phyloP scores from a whole-genome alignment of 2,113 vertebrate species.

The Oxygymnocypris stewartii region DNA sequence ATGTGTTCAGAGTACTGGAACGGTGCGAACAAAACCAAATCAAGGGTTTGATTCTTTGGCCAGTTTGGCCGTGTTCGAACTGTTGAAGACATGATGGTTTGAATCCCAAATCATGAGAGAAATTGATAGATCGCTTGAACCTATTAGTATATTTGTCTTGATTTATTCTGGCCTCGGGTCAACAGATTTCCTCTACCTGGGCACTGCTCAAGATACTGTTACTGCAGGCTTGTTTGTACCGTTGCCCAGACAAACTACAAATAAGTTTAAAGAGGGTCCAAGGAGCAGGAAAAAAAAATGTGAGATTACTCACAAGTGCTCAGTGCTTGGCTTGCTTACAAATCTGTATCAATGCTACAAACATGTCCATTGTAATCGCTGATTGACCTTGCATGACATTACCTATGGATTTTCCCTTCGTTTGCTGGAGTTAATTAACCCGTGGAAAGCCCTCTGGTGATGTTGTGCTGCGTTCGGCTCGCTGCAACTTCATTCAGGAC shows the following conservation, averaged over 20 bases:
- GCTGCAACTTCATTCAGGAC: slow-evolving; percentile 46
- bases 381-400: slow-evolving; percentile 50
- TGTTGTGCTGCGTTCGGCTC: background rate
- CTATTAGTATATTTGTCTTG: background rate
- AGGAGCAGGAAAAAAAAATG: background rate
- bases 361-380: slow-evolving; percentile 41
- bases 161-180: slow-evolving; percentile 3
- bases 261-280: slow-evolving; percentile 13
- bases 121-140: background rate
- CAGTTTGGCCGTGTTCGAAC: background rate
- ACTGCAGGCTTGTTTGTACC: background rate
- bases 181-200: background rate
- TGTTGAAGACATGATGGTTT: background rate
- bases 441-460: slow-evolving; percentile 28
- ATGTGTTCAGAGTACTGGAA: background rate
- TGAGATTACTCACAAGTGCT: slow-evolving; percentile 7
- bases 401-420: slow-evolving; percentile 48
- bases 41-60: background rate
- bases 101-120: too few species aligned
- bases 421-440: slow-evolving; percentile 54
- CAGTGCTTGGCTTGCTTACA: slow-evolving; percentile 35
- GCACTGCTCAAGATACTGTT: slow-evolving; percentile 41
- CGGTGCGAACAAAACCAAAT: background rate
- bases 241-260: slow-evolving; percentile 20
- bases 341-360: slow-evolving; percentile 30